Evolutionary conservation across 1,140 invertebrate species (phyloP).

Genomic region (Heliconius nattereri): DNA sequence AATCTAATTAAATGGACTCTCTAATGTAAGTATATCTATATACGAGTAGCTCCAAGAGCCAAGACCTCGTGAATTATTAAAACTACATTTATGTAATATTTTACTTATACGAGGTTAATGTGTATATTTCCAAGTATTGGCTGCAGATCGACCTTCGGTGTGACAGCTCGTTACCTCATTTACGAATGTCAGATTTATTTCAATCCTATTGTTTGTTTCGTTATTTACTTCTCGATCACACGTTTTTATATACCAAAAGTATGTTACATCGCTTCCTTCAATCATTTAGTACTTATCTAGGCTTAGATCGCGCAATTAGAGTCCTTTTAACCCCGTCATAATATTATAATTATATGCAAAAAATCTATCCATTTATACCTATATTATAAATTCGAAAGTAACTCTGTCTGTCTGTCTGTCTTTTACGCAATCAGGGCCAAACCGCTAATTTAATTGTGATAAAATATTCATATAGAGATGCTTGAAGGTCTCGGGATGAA

Average conservation of each 20-base stretch:
- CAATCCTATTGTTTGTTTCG: slow-evolving; percentile 56
- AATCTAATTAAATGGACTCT: neutral
- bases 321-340: neutral
- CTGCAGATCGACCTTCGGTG: slow-evolving; percentile 50
- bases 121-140: slow-evolving; percentile 21
- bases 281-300: neutral
- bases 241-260: slow-evolving; percentile 29
- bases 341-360: neutral
- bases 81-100: slow-evolving; percentile 1
- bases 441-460: too few relatives aligned
- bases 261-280: neutral
- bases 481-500: too few relatives aligned
- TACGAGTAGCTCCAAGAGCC: too few relatives aligned
- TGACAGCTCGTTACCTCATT: slow-evolving; percentile 63
- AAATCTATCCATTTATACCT: neutral
- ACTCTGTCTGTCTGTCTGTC: too few relatives aligned
- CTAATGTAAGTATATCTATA: neutral
- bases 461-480: too few relatives aligned
- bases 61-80: slow-evolving; percentile 4
- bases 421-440: too few relatives aligned
- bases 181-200: slow-evolving; percentile 63
- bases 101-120: slow-evolving; percentile 7
- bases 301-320: neutral
- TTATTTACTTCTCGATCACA: slow-evolving; percentile 45
- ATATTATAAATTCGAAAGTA: too few relatives aligned